Conservation (phyloP, 2,113 vertebrate genomes). For the Pleuronectes platessa region DNA sequence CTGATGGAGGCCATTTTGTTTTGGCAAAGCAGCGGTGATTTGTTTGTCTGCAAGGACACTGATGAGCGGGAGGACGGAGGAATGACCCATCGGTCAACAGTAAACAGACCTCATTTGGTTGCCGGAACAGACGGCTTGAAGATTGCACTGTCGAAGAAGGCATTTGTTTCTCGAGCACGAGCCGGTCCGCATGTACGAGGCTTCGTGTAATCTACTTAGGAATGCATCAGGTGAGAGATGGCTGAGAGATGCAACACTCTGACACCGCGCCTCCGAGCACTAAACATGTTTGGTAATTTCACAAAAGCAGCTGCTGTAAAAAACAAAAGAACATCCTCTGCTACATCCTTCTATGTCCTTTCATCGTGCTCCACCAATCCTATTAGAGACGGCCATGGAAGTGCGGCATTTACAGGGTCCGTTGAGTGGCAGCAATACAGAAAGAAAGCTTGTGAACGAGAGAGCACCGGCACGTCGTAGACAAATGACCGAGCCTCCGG, state of each 20-base stretch:
- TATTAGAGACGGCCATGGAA: constrained; percentile 14
- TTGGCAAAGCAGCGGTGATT: constrained; percentile 73
- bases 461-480: constrained; percentile 65
- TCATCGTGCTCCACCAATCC: constrained; percentile 18
- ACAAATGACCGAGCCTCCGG: constrained; percentile 78
- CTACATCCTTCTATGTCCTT: constrained; percentile 41
- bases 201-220: constrained; percentile 13
- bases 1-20: constrained; percentile 79
- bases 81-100: constrained; percentile 75
- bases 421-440: constrained; percentile 48
- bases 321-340: constrained; percentile 4
- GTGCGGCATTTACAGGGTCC: constrained; percentile 60
- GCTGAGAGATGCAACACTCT: background rate
- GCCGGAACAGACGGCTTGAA: constrained; percentile 42
- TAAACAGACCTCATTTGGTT: constrained; percentile 63
- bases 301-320: background rate
- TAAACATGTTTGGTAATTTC: constrained; percentile 2
- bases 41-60: constrained; percentile 73
- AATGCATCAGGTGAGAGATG: constrained; percentile 20
- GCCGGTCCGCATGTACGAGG: constrained; percentile 9
- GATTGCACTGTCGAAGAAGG: constrained; percentile 38
- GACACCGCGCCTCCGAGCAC: constrained; percentile 1
- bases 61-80: constrained; percentile 62
- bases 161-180: constrained; percentile 27
- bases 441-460: constrained; percentile 50